Conservation (phyloP, 2,113 vertebrate species). For the Dasyurus viverrinus region DNA sequence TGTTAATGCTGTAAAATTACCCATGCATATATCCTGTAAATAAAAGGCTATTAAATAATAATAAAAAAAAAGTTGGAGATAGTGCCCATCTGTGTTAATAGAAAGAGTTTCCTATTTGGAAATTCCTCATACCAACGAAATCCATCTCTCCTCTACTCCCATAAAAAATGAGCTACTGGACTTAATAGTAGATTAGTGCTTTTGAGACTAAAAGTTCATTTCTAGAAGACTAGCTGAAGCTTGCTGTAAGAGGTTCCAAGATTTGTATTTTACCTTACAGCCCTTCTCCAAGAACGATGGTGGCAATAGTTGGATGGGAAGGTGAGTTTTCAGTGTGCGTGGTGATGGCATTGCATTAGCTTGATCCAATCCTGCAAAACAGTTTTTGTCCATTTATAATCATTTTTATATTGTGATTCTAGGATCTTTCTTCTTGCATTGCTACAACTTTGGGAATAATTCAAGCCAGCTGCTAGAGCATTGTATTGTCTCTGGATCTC, state of each 20-base stretch:
- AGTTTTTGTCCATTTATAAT: conserved; percentile 44
- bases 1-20: too few relatives aligned
- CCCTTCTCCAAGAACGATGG: conserved; percentile 85
- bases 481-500: background rate
- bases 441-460: background rate
- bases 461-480: background rate
- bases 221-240: background rate
- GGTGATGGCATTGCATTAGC: conserved; percentile 83
- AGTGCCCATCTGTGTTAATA: background rate
- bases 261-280: conserved; percentile 79
- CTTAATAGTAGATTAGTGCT: background rate
- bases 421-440: conserved; percentile 5
- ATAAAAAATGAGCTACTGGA: background rate
- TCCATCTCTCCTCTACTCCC: background rate
- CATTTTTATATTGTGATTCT: conserved; percentile 36
- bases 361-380: conserved; percentile 78
- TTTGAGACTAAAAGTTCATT: background rate
- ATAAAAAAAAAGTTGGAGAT: background rate
- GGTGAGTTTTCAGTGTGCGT: conserved; percentile 83
- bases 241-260: background rate
- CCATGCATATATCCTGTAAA: too few relatives aligned
- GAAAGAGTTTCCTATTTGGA: background rate
- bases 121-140: background rate
- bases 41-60: too few relatives aligned
- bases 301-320: conserved; percentile 81